A percentile compares a stretch with the other conserved stretches of the same genome.
Evolutionary conservation across 2,888 invertebrate genomes (phyloP).

Genomic region (Cerastis rubricosa): DNA sequence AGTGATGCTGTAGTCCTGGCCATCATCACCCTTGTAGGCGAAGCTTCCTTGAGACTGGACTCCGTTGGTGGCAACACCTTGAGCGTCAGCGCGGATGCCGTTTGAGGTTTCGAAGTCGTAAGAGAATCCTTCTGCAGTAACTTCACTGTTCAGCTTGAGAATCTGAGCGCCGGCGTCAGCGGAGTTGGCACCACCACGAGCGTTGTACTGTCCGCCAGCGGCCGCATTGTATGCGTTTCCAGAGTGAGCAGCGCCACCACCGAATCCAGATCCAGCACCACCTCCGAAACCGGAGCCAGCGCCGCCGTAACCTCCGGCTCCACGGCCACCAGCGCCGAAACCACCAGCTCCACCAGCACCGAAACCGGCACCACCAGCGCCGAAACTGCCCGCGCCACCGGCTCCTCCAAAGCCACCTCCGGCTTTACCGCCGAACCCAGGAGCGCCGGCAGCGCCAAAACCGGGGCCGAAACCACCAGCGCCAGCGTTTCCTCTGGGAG

Average conservation of each 20-base stretch:
- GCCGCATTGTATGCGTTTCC: constrained; percentile 67
- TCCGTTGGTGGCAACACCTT: constrained; percentile 86
- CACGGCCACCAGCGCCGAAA: constrained; percentile 59
- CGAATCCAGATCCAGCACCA: constrained; percentile 61
- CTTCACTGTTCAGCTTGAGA: constrained; percentile 84
- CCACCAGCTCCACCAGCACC: constrained; percentile 66
- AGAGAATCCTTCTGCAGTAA: constrained; percentile 86
- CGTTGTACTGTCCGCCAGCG: constrained; percentile 70
- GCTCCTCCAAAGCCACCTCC: constrained; percentile 69
- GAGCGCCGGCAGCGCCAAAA: constrained; percentile 68
- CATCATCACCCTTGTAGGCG: constrained; percentile 88
- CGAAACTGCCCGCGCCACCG: constrained; percentile 82
- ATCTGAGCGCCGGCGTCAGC: constrained; percentile 86
- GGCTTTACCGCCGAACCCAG: constrained; percentile 60
- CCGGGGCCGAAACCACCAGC: constrained; percentile 84
- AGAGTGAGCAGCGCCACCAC: constrained; percentile 65
- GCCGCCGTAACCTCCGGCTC: constrained; percentile 62
- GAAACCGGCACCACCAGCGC: constrained; percentile 70
- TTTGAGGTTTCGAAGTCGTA: constrained; percentile 89
- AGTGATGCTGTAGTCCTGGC: constrained; percentile 88
- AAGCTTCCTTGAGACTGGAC: constrained; percentile 89
- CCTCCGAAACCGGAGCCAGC: constrained; percentile 80
- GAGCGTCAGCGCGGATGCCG: constrained; percentile 87
- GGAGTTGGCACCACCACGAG: constrained; percentile 69
- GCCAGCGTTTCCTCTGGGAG: constrained; percentile 86